Conservation (phyloP, 2,888 invertebrate species). For the Idaea aversata region DNA sequence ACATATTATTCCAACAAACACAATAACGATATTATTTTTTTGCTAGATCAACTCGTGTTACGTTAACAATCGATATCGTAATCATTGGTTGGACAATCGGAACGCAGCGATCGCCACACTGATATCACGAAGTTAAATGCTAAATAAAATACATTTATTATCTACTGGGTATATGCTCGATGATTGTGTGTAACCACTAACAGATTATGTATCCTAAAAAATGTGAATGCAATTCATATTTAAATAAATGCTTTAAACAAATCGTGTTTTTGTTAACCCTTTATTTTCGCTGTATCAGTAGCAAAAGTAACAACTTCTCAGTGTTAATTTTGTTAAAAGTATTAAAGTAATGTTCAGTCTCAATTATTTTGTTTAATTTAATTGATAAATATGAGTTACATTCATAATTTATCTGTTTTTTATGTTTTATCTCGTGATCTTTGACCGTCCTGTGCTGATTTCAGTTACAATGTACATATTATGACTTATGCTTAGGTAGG, state of each 20-base stretch:
- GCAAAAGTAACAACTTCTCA: too few species aligned
- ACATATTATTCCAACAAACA: too few species aligned
- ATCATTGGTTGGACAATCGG: too few species aligned
- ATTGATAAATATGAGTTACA: constrained; percentile 70
- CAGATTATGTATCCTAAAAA: constrained; percentile 16
- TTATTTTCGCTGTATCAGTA: constrained; percentile 5
- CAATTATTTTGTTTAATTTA: constrained; percentile 41
- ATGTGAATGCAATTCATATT: constrained; percentile 78
- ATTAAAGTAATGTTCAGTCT: constrained; percentile 19
- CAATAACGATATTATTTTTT: too few species aligned
- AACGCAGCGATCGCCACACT: too few species aligned
- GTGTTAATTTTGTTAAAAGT: too few species aligned
- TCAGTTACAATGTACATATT: constrained; percentile 19
- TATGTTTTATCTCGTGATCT: constrained; percentile 22
- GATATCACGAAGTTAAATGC: too few species aligned
- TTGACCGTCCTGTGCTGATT: constrained; percentile 13
- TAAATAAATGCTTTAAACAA: constrained; percentile 67
- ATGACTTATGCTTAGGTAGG: constrained; percentile 9
- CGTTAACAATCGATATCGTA: too few species aligned
- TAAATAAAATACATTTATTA: too few species aligned
- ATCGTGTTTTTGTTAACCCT: constrained; percentile 55
- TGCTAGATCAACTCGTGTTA: too few species aligned
- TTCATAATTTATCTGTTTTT: constrained; percentile 55
- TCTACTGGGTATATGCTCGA: background rate
- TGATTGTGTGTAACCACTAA: background rate